Evolutionary conservation across 2,888 invertebrate genomes (phyloP).

Genomic region (Agrotis puta): DNA sequence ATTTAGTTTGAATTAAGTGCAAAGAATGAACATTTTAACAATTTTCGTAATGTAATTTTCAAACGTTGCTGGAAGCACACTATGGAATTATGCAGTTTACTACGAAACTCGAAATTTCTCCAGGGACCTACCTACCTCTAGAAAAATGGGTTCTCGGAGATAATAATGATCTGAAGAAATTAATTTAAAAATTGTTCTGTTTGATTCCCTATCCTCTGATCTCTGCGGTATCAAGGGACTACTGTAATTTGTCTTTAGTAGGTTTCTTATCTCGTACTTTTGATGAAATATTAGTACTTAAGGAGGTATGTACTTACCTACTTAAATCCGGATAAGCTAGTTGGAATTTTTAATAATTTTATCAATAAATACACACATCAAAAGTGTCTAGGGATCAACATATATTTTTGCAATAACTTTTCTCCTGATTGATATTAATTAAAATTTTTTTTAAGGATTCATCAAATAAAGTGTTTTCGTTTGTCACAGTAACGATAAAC

Average conservation of each 20-base stretch:
- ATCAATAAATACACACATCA: constrained; percentile 20
- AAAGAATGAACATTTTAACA: constrained; percentile 26
- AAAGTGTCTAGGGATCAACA: too few relatives aligned
- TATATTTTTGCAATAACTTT: too few relatives aligned
- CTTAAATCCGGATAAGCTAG: constrained; percentile 7
- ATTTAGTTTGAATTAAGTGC: constrained; percentile 5
- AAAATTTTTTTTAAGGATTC: too few relatives aligned
- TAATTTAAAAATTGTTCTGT: constrained; percentile 56
- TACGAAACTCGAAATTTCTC: constrained; percentile 65
- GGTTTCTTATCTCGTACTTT: constrained; percentile 24
- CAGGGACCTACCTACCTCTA: constrained; percentile 55
- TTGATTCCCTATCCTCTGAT: constrained; percentile 41
- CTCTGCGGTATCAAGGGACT: constrained; percentile 38
- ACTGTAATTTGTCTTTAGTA: constrained; percentile 41
- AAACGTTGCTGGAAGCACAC: constrained; percentile 42
- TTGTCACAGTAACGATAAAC: too few relatives aligned
- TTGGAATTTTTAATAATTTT: constrained; percentile 1
- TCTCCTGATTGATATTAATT: too few relatives aligned
- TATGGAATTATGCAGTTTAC: constrained; percentile 63
- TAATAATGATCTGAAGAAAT: constrained; percentile 64
- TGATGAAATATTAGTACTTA: constrained; percentile 31
- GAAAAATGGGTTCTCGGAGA: constrained; percentile 63
- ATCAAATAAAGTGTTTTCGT: too few relatives aligned
- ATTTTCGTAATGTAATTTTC: constrained; percentile 50
- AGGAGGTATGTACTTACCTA: not conserved